A percentile compares a stretch with the other conserved stretches of the same genome.
Evolutionary conservation across 2,113 vertebrate genomes (phyloP).

Genomic region (Melospiza georgiana): DNA sequence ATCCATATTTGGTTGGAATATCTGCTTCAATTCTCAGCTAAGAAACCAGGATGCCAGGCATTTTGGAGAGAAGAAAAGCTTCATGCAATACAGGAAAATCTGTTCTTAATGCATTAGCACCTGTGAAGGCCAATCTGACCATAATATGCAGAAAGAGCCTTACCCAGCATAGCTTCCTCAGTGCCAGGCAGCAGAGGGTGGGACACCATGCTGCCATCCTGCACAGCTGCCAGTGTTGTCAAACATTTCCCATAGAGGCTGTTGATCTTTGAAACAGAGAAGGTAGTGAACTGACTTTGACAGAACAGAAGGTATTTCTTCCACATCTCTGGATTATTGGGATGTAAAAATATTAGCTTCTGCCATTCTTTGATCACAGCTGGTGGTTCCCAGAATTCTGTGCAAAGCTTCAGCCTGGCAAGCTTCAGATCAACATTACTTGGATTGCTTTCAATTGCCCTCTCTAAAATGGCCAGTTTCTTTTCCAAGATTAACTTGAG

Average conservation of each 20-base stretch:
- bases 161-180: conserved; percentile 90
- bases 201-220: conserved; percentile 91
- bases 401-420: conserved; percentile 83
- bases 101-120: not conserved
- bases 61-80: conserved; percentile 9
- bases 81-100: not conserved
- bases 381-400: conserved; percentile 90
- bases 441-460: conserved; percentile 88
- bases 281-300: conserved; percentile 94
- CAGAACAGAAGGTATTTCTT: conserved; percentile 89
- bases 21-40: not conserved
- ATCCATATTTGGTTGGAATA: not conserved
- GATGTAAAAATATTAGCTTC: conserved; percentile 93
- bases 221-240: conserved; percentile 87
- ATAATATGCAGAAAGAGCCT: not conserved
- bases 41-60: not conserved
- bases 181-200: conserved; percentile 87
- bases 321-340: conserved; percentile 91
- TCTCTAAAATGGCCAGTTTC: conserved; percentile 90
- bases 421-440: conserved; percentile 86
- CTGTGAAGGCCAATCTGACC: not conserved
- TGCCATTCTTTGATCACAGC: conserved; percentile 91
- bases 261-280: conserved; percentile 87
- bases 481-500: conserved; percentile 86
- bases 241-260: conserved; percentile 90